phyloP scores from a whole-genome alignment of 1,140 invertebrate species.

The Latrodectus geometricus region DNA sequence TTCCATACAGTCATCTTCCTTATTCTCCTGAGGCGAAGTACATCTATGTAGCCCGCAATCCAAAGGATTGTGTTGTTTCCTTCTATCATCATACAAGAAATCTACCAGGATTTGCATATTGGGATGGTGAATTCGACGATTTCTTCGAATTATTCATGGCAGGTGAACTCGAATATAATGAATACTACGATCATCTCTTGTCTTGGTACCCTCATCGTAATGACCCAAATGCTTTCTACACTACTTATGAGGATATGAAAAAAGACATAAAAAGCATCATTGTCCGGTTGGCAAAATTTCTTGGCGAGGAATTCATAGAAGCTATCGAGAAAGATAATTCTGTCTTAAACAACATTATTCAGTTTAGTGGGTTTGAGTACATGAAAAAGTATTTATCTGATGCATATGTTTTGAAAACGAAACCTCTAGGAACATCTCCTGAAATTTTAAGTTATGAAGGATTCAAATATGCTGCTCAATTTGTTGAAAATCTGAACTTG shows the following conservation, averaged over 20 bases:
- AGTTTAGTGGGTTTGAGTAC: conserved; percentile 51
- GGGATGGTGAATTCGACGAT: conserved; percentile 65
- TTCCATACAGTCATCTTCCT: too few species aligned
- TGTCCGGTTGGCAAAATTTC: conserved; percentile 49
- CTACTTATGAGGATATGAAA: too few species aligned
- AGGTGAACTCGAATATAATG: conserved; percentile 68
- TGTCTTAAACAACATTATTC: conserved; percentile 36
- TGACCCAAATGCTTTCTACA: too few species aligned
- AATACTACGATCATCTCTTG: conserved; percentile 69
- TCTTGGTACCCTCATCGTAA: too few species aligned
- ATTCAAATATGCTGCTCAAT: not conserved
- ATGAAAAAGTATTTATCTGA: conserved; percentile 37
- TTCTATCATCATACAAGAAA: too few species aligned
- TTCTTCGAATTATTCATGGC: conserved; percentile 68
- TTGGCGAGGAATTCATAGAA: conserved; percentile 52
- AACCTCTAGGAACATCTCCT: too few species aligned
- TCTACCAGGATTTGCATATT: conserved; percentile 58
- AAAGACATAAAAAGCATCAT: conserved; percentile 20
- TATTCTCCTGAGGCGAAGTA: too few species aligned
- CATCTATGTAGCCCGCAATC: too few species aligned
- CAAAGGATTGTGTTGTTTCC: too few species aligned
- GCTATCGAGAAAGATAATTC: conserved; percentile 47
- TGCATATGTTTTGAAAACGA: too few species aligned
- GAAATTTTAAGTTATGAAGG: not conserved
- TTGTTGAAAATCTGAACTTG: not conserved